A percentile compares a stretch with the other conserved stretches of the same genome.
phyloP scores from a whole-genome alignment of 2,113 vertebrate genomes.

The Oncorhynchus keta region DNA sequence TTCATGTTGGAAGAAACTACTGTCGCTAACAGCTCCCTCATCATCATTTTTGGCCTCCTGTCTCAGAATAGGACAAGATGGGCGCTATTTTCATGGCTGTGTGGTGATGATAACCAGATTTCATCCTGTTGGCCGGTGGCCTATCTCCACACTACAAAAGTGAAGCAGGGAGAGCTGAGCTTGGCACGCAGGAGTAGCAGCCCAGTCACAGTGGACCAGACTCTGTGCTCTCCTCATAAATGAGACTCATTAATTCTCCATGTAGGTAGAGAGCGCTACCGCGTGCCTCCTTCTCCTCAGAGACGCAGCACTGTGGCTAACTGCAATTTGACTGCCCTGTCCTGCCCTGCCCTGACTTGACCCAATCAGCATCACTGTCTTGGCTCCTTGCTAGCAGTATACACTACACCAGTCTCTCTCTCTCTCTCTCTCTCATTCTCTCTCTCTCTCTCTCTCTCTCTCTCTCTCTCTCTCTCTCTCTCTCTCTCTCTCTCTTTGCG shows the following conservation, averaged over 20 bases:
- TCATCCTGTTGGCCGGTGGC: constrained; percentile 50
- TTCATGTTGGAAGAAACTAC: not conserved
- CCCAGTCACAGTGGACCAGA: constrained; percentile 49
- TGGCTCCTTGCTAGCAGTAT: not conserved
- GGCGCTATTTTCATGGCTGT: constrained; percentile 56
- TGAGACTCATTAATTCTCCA: constrained; percentile 67
- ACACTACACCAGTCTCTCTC: not conserved
- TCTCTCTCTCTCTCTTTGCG: not conserved
- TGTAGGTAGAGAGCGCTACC: constrained; percentile 55
- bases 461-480: not conserved
- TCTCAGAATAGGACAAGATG: constrained; percentile 43
- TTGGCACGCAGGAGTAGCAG: constrained; percentile 56
- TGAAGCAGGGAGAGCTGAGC: constrained; percentile 39
- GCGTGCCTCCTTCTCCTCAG: constrained; percentile 31
- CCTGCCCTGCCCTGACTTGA: constrained; percentile 21
- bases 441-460: not conserved
- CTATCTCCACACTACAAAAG: constrained; percentile 52
- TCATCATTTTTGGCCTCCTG: constrained; percentile 17
- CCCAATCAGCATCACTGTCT: constrained; percentile 25
- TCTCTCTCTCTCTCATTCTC: not conserved
- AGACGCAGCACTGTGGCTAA: constrained; percentile 22
- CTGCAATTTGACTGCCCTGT: not conserved
- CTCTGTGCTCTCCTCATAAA: constrained; percentile 58
- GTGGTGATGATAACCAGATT: constrained; percentile 61
- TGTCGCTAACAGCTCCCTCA: constrained; percentile 4